Percentiles rank a stretch among this genome's conserved stretches.
phyloP scores from a whole-genome alignment of 53 echinoderm and acorn worm genomes.

The Hippasteria phrygiana region DNA sequence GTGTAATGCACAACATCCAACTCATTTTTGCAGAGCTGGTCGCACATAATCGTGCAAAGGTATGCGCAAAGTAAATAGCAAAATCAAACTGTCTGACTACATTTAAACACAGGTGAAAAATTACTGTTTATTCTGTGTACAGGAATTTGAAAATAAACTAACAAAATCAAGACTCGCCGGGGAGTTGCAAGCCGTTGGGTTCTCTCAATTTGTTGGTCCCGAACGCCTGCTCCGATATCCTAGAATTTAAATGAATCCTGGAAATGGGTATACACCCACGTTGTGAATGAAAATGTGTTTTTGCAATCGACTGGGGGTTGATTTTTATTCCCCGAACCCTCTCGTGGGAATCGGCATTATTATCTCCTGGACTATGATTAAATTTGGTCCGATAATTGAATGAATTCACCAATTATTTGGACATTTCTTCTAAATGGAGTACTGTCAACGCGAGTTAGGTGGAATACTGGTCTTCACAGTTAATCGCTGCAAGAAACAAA shows the following conservation, averaged over 20 bases:
- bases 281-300: constrained; percentile 51
- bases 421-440: constrained; percentile 47
- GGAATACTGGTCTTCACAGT: not conserved
- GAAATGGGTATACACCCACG: not conserved
- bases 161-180: not conserved
- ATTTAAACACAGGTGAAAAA: not conserved
- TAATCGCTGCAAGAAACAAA: too few species aligned
- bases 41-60: not conserved
- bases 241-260: not conserved
- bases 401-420: constrained; percentile 31
- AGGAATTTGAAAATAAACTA: not conserved
- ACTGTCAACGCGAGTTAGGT: constrained; percentile 27
- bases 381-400: constrained; percentile 34
- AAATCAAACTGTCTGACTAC: not conserved
- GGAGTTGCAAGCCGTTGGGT: not conserved
- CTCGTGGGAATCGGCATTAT: constrained; percentile 9
- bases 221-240: not conserved
- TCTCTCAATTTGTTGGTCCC: not conserved
- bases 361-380: constrained; percentile 24
- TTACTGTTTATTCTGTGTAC: not conserved
- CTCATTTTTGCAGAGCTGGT: too few species aligned
- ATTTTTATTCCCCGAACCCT: not conserved
- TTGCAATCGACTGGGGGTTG: not conserved
- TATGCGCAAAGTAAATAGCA: not conserved
- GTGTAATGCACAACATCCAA: too few species aligned